Conservation (phyloP, 1,140 invertebrate species). For the Leptonema lineaticorne region DNA sequence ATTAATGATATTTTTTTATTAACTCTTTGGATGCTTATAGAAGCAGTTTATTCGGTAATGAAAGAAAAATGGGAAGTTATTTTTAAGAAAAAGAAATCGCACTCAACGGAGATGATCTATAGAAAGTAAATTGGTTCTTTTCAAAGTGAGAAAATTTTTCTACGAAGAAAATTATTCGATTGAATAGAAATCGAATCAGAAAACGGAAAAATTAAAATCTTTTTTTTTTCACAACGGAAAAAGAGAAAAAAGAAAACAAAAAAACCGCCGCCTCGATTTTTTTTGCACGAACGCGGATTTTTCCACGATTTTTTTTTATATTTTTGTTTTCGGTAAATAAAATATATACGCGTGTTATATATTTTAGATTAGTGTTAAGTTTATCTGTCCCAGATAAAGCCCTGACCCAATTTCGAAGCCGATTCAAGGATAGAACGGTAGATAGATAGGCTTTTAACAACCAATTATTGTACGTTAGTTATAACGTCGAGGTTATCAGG, state of each 20-base stretch:
- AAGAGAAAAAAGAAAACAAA: background rate
- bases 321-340: too few relatives aligned
- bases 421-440: background rate
- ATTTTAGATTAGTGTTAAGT: too few relatives aligned
- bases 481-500: background rate
- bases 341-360: too few relatives aligned
- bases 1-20: too few relatives aligned
- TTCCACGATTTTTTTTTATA: too few relatives aligned
- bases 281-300: too few relatives aligned
- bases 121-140: background rate
- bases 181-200: slow-evolving; percentile 8
- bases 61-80: too few relatives aligned
- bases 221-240: background rate
- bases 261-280: too few relatives aligned
- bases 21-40: too few relatives aligned
- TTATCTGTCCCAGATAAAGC: too few relatives aligned
- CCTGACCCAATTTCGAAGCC: slow-evolving; percentile 1
- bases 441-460: slow-evolving; percentile 15
- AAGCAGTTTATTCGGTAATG: too few relatives aligned
- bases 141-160: background rate
- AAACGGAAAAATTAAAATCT: background rate
- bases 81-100: too few relatives aligned
- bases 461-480: background rate
- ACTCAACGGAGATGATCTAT: background rate
- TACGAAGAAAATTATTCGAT: background rate